Base-by-base conservation (phyloP, 2,888 invertebrate species). In the Andrena bicolor region DNA sequence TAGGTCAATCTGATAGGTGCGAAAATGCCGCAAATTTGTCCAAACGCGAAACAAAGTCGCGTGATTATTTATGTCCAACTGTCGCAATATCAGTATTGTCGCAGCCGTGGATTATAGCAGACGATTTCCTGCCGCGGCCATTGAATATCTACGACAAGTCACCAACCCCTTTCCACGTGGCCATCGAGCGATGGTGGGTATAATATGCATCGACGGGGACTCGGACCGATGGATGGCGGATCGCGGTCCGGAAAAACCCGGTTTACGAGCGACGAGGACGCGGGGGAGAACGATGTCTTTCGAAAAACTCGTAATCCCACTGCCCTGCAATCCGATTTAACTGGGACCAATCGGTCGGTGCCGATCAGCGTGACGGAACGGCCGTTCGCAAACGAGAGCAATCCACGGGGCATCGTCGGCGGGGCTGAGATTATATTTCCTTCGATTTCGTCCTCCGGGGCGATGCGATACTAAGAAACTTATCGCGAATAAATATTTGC, bases 241-340 rank as follows among this genome's bases (percentile, higher is more conserved):
- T 86, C 60, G 84, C 63, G 60, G 63, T 68, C 53, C 83, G 26
- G 80, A 80, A 87, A 90, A 86, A 86, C 83, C 82, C 73, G 71
- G n/a, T 65, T 6, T 5, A 26, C 28, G 53, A 48, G 63, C 71
- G 72, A 26, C 69, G 68, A 48, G 76, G 72, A 63, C 53, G 51
- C 48, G 69, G 56, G 20, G 64, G 60, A 63, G 77, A 53, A 80
- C 61, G 78, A 77, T 74, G 82, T 86, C 87, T 90, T 87, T 87
- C 82, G 86, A 87, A 88, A 90, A 88, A 86, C 86, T 87, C 79
- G 86, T 91, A 88, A 91, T 88, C 90, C 88, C 82, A 83, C 85
- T 84, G 87, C 76, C 81, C 77, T 61, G 82, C 89, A 91, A 90
- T 91, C 88, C 89, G 88, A 90, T 90, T 91, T 90, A 78, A 84